phyloP scores from a whole-genome alignment of 92 coral and sea anemone genomes.

The Porites evermanni region DNA sequence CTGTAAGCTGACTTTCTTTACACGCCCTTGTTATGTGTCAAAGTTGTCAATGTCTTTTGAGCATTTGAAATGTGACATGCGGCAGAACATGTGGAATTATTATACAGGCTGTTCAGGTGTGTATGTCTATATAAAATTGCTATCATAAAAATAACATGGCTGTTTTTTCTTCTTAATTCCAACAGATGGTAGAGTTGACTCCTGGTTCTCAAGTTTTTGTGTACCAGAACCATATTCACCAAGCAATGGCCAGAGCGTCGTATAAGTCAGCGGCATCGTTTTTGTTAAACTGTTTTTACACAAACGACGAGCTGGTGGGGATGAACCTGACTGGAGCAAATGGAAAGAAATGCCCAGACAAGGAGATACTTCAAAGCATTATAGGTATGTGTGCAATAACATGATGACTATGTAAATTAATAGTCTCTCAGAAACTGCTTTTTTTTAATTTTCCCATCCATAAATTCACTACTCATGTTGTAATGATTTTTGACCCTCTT shows the following conservation, averaged over 20 bases:
- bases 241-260: conserved; percentile 31
- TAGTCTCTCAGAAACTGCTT: no score
- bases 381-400: conserved; percentile 31
- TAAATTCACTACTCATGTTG: background rate
- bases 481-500: conserved; percentile 2
- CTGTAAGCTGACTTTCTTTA: no score
- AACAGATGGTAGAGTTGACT: conserved; percentile 47
- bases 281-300: conserved; percentile 39
- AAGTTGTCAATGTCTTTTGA: no score
- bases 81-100: background rate
- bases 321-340: conserved; percentile 44
- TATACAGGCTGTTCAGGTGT: background rate
- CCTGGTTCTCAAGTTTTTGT: conserved; percentile 37
- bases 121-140: background rate
- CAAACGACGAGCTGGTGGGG: conserved; percentile 29
- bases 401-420: no score
- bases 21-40: no score
- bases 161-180: background rate
- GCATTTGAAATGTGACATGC: no score
- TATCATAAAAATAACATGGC: background rate
- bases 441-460: no score
- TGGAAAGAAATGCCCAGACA: conserved; percentile 28
- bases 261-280: conserved; percentile 29
- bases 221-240: conserved; percentile 10
- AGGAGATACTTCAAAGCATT: conserved; percentile 36